Base-by-base conservation (phyloP, 2,888 invertebrate genomes). In the Tuta absoluta region DNA sequence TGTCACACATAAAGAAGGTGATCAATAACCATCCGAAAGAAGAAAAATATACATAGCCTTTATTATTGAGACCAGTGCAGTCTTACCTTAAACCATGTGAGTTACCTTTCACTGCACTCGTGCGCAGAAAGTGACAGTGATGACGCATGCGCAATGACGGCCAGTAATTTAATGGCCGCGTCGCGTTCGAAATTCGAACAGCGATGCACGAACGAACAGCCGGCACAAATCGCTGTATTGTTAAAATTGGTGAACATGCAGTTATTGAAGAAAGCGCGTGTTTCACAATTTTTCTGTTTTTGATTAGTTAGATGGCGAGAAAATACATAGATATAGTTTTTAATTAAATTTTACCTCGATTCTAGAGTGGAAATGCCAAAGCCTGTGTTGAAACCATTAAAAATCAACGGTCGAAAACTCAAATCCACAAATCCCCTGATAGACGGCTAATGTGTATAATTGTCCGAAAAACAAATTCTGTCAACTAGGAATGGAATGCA, bases 41-140 rank as follows among this genome's bases (percentile, higher is more conserved):
- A 33, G 3, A 33, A 7, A 33, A 7, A 8, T 33, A 33, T 33
- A 7, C 5, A 7, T 33, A 33, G 37, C 8, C 41, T 2, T 14
- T 14, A 41, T 11, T 14, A 14, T 3, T n/a, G 17, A 17, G n/a
- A 2, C 45, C 17, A 45, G n/a, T 45, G 45, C 45, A 45, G 17
- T 45, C 45, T 45, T 17, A 41, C 21, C 10, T 49, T 7, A 51
- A 51, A 23, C 51, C 51, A 51, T 51, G 19, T 23, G 21, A 19
- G 11, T 23, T 23, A 51, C 56, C 56, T 56, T 56, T 56, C 56
- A 56, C 56, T 56, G 56, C 28, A 24, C 51, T 51, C 56, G 24
- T 33, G 33, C 56, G 56, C 58, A 38, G 58, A 58, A 58, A 58
- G 58, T 38, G 58, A 58, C 37, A 58, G 58, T 58, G 58, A 38